Percentiles rank a stretch among this genome's conserved stretches.
These are phyloP conservation scores for Drosophila mulleri DNA, from an alignment of 2,888 invertebrate genomes.

Conservation along the genomic window DNA sequence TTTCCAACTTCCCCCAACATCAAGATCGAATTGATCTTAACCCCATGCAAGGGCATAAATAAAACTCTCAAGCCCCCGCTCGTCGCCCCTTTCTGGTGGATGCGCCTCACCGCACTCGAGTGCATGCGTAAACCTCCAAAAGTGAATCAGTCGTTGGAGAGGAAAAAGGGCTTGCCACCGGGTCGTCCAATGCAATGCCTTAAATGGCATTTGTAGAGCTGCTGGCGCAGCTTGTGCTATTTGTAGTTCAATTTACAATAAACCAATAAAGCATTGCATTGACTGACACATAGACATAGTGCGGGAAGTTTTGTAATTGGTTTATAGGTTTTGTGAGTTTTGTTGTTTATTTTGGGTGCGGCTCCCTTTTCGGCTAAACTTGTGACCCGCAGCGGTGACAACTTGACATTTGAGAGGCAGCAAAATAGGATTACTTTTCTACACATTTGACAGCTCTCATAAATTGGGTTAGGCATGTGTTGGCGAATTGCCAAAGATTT, in stretches of 20 bases:
- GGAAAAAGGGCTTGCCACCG: conserved; percentile 68
- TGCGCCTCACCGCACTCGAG: conserved; percentile 69
- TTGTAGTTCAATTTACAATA: conserved; percentile 69
- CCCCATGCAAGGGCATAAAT: conserved; percentile 39
- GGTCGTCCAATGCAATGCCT: conserved; percentile 56
- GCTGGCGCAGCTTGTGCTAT: conserved; percentile 41
- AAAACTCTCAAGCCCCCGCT: neutral
- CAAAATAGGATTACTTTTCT: conserved; percentile 67
- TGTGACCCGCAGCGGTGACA: conserved; percentile 53
- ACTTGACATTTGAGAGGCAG: conserved; percentile 45
- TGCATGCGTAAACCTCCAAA: conserved; percentile 70
- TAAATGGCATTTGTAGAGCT: conserved; percentile 59
- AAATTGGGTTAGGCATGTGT: conserved; percentile 50
- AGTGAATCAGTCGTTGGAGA: conserved; percentile 22
- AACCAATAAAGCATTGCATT: conserved; percentile 60
- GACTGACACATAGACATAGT: conserved; percentile 28
- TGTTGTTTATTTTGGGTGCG: conserved; percentile 51
- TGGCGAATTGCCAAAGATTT: conserved; percentile 54
- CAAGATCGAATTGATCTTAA: conserved; percentile 9
- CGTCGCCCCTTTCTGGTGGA: conserved; percentile 20
- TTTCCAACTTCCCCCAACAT: neutral
- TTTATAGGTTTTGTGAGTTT: conserved; percentile 51
- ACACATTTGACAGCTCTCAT: conserved; percentile 54
- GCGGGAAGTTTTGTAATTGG: conserved; percentile 69
- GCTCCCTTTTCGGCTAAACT: conserved; percentile 41